Evolutionary conservation across 2,797 vertebrate species (phyloP).

Genomic region (Oceanodroma leucorhoa): DNA sequence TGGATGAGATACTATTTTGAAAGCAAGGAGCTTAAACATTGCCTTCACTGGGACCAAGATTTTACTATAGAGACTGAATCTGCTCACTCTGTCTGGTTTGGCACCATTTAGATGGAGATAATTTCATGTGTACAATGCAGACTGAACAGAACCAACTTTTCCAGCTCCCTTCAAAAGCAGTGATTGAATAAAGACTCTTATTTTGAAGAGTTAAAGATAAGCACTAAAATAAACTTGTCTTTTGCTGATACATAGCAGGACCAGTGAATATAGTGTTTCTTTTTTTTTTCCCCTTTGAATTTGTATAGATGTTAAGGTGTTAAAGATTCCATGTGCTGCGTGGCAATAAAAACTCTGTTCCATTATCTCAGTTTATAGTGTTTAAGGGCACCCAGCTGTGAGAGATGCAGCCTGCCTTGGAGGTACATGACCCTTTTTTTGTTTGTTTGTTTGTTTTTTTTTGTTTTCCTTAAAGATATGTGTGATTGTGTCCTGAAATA

Average conservation of each 20-base stretch:
- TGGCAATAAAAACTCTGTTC: neutral
- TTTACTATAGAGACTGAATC: neutral
- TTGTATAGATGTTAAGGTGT: neutral
- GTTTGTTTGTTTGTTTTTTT: neutral
- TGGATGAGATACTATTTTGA: neutral
- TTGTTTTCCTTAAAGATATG: neutral
- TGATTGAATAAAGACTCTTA: neutral
- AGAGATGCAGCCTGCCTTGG: neutral
- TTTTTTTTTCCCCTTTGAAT: neutral
- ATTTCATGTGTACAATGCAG: neutral
- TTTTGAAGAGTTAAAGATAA: neutral
- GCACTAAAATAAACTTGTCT: neutral
- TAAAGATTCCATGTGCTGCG: neutral
- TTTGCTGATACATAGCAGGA: neutral
- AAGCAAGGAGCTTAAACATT: neutral
- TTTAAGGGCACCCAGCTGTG: neutral
- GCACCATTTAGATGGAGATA: neutral
- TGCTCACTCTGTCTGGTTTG: neutral
- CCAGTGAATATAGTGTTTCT: rapidly evolving
- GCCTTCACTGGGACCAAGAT: neutral
- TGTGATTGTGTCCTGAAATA: rapidly evolving
- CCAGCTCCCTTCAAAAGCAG: neutral
- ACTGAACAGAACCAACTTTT: neutral
- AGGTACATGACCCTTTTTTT: neutral
- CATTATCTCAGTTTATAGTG: neutral